A percentile compares a stretch with the other conserved stretches of the same genome.
These are phyloP conservation scores for Diuraphis noxia DNA, from an alignment of 1,140 invertebrate species.

Conservation along the genomic window DNA sequence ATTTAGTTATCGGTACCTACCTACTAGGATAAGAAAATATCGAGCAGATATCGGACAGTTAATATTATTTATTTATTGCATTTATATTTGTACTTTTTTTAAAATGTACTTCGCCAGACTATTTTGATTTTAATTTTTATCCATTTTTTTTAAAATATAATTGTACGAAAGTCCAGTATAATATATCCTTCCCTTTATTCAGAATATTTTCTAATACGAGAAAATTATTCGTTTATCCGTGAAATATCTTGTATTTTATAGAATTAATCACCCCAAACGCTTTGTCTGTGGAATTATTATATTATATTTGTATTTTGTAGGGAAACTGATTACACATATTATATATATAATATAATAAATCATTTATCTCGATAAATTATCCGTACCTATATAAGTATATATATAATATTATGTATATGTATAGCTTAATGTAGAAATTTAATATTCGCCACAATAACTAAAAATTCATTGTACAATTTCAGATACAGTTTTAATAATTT, in stretches of 20 bases:
- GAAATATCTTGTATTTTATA: not conserved
- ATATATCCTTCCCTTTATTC: not conserved
- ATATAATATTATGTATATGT: too few relatives aligned
- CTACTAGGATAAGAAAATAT: not conserved
- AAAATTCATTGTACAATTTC: not conserved
- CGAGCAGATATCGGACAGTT: not conserved
- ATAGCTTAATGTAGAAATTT: not conserved
- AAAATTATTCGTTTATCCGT: not conserved
- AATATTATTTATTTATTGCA: not conserved
- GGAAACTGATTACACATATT: not conserved
- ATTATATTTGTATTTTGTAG: not conserved
- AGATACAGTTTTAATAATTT: not conserved
- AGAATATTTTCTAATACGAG: not conserved
- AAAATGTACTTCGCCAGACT: not conserved
- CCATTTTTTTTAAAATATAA: not conserved
- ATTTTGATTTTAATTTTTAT: not conserved
- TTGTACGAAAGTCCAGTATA: not conserved
- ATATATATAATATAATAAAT: too few relatives aligned
- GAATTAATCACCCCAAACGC: not conserved
- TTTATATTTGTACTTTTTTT: too few relatives aligned
- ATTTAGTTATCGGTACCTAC: not conserved
- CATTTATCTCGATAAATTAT: not conserved
- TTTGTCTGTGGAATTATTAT: not conserved
- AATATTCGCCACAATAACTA: not conserved
- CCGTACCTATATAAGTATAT: too few relatives aligned